Percentiles rank a stretch among this genome's conserved stretches.
Conservation (phyloP, 2,888 invertebrate genomes). For the Dusona sp. region DNA sequence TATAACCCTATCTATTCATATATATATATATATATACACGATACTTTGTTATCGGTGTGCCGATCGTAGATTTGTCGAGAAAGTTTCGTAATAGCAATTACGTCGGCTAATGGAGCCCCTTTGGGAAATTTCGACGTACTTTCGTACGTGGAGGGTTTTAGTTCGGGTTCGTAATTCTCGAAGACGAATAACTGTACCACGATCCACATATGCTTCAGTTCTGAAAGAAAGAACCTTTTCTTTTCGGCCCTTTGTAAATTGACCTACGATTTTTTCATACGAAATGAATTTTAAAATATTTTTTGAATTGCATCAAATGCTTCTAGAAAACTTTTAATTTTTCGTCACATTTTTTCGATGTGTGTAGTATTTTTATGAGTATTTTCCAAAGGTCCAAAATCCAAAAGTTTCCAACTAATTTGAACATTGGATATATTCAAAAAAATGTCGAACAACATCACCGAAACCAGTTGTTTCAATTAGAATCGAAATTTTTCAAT, state of each 20-base stretch:
- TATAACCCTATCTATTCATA: background rate
- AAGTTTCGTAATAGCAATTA: constrained; percentile 81
- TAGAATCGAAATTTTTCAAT: no score
- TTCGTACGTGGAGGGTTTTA: constrained; percentile 60
- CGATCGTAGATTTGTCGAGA: constrained; percentile 80
- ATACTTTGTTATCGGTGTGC: constrained; percentile 59
- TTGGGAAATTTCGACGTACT: constrained; percentile 76
- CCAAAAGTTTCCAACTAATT: no score
- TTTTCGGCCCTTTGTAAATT: background rate
- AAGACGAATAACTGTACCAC: constrained; percentile 32
- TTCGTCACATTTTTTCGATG: no score
- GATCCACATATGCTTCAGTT: background rate
- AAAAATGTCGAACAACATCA: no score
- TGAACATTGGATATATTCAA: no score
- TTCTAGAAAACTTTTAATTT: background rate
- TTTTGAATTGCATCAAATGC: background rate
- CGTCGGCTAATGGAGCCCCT: constrained; percentile 79
- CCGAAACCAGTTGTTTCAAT: no score
- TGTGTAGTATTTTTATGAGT: no score
- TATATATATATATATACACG: background rate
- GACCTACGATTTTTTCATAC: background rate
- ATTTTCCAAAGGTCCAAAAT: no score
- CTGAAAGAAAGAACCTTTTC: background rate
- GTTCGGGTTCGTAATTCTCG: constrained; percentile 1
- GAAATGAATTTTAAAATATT: background rate